Conservation (phyloP, 2,797 vertebrate species). For the Oreochromis mossambicus region DNA sequence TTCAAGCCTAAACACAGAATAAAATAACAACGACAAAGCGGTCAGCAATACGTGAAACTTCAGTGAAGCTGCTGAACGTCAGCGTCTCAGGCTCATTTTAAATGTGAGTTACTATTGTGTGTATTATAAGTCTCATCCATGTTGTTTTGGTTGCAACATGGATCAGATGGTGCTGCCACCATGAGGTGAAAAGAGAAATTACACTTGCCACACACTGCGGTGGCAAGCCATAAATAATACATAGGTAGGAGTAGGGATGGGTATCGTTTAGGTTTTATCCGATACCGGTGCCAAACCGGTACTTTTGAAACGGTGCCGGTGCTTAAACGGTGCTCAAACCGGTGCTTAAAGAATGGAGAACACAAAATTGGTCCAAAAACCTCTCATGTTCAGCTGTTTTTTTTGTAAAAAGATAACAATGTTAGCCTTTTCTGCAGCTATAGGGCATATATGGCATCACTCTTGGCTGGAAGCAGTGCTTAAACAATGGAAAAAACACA, state of each 20-base stretch:
- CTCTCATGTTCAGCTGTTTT: too few relatives aligned
- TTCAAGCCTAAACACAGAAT: neutral
- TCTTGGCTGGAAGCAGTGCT: too few relatives aligned
- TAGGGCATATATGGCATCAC: too few relatives aligned
- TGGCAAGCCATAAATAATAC: neutral
- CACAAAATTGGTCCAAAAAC: too few relatives aligned
- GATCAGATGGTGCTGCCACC: neutral
- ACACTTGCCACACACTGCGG: neutral
- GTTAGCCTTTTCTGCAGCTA: too few relatives aligned
- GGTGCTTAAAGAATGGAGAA: too few relatives aligned
- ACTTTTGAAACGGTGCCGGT: too few relatives aligned
- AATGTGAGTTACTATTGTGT: neutral
- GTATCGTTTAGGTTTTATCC: too few relatives aligned
- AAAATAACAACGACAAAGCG: neutral
- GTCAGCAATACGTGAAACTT: neutral
- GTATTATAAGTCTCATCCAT: neutral
- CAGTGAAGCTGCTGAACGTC: neutral
- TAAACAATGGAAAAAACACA: too few relatives aligned
- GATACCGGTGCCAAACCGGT: too few relatives aligned
- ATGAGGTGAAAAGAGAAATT: neutral
- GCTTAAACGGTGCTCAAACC: too few relatives aligned
- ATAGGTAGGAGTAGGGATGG: neutral
- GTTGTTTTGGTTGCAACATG: neutral
- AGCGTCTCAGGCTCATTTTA: neutral
- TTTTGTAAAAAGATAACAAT: too few relatives aligned